Percentiles rank a stretch among this genome's conserved stretches.
Conservation (phyloP, 2,113 vertebrate genomes). For the Rhipidura dahli region DNA sequence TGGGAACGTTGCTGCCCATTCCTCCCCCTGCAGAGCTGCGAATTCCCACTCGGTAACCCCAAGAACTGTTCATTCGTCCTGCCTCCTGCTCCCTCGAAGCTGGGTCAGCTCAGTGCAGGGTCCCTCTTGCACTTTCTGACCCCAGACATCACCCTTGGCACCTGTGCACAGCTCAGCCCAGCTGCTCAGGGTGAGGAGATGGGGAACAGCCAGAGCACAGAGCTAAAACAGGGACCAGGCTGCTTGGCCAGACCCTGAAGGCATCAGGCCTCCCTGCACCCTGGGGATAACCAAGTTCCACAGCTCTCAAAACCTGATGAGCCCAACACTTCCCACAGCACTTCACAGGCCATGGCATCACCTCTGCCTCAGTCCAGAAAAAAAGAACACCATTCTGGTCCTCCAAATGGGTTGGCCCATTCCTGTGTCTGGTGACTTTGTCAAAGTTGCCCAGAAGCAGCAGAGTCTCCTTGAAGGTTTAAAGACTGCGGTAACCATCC, state of each 20-base stretch:
- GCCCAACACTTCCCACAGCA: rapidly evolving
- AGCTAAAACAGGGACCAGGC: background rate
- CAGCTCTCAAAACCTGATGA: background rate
- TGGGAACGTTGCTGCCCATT: background rate
- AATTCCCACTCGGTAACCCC: background rate
- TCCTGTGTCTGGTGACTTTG: background rate
- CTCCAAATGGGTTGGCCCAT: background rate
- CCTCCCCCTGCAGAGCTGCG: background rate
- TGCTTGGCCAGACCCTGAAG: background rate
- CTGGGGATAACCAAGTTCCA: background rate
- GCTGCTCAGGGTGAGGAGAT: background rate
- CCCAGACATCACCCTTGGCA: background rate
- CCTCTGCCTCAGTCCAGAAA: background rate
- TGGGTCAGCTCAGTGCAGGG: background rate
- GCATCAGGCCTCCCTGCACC: background rate
- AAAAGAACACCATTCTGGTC: background rate
- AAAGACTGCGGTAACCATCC: background rate
- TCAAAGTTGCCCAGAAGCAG: background rate
- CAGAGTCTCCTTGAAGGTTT: background rate
- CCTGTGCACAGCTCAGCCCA: background rate
- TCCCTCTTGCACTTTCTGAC: background rate
- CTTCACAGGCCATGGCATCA: background rate
- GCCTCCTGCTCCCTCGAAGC: background rate
- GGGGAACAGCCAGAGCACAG: background rate
- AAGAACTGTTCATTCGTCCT: background rate